These are phyloP conservation scores for Trichoplax adhaerens DNA, from an alignment of 37 sponge, comb jelly and placozoan species.

Conservation along the genomic window DNA sequence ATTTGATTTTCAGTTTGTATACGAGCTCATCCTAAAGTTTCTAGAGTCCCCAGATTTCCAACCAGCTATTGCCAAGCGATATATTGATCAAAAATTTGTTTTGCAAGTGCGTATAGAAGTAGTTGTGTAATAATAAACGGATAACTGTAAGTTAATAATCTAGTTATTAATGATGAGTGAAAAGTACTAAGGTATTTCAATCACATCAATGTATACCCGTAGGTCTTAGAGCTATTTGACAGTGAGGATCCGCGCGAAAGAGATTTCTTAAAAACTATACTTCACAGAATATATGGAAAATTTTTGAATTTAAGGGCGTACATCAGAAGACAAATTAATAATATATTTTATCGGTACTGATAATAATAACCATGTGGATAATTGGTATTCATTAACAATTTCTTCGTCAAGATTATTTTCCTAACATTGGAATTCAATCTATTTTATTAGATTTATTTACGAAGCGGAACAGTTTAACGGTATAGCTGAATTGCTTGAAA, in stretches of 20 bases:
- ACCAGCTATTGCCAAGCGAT: conserved; percentile 65
- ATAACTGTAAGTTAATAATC: not conserved
- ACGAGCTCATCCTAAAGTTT: conserved; percentile 87
- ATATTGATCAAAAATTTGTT: conserved; percentile 89
- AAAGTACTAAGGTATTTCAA: not conserved
- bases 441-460: conserved; percentile 52
- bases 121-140: not conserved
- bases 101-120: conserved; percentile 29
- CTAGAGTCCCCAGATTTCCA: conserved; percentile 92
- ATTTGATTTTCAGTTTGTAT: conserved; percentile 38
- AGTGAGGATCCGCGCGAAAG: conserved; percentile 93
- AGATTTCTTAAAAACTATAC: conserved; percentile 85
- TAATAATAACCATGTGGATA: not conserved
- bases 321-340: conserved; percentile 89
- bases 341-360: conserved; percentile 69
- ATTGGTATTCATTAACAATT: not conserved
- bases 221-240: conserved; percentile 89
- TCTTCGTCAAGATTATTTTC: not conserved
- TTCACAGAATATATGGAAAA: conserved; percentile 95
- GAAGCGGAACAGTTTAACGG: conserved; percentile 86
- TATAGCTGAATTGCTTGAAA: conserved; percentile 88
- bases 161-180: not conserved
- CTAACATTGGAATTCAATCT: not conserved
- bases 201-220: conserved; percentile 1
- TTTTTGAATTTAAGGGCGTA: conserved; percentile 86